A percentile compares a stretch with the other conserved stretches of the same genome.
These are phyloP conservation scores for Ochropacha duplaris DNA, from an alignment of 2,888 invertebrate species.

Conservation along the genomic window DNA sequence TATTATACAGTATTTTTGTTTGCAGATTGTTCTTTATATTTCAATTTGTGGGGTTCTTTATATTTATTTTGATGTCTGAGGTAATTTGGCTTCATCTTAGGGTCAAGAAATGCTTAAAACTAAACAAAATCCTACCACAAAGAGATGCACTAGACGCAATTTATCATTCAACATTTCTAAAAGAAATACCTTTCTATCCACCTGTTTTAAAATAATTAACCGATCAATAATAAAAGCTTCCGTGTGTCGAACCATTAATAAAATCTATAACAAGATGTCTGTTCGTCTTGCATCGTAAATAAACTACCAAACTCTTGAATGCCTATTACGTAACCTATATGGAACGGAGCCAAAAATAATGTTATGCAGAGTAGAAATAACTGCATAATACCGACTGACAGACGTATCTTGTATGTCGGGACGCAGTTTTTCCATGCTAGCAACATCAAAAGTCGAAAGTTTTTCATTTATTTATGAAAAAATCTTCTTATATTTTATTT, in stretches of 20 bases:
- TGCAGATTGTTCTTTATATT: too few relatives aligned
- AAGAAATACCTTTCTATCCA: background rate
- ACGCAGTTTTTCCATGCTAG: background rate
- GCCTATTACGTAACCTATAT: constrained; percentile 24
- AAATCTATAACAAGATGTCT: constrained; percentile 23
- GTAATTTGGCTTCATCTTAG: too few relatives aligned
- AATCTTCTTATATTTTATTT: too few relatives aligned
- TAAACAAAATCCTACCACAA: too few relatives aligned
- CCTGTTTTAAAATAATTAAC: constrained; percentile 1
- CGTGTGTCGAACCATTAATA: constrained; percentile 23
- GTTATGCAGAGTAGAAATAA: constrained; percentile 2
- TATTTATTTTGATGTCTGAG: too few relatives aligned
- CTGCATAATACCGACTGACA: background rate
- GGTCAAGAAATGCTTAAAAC: too few relatives aligned
- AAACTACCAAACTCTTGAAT: constrained; percentile 18
- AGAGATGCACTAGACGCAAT: background rate
- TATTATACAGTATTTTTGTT: too few relatives aligned
- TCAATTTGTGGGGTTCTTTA: too few relatives aligned
- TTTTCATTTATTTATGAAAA: too few relatives aligned
- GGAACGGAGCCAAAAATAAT: constrained; percentile 28
- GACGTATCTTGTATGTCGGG: background rate
- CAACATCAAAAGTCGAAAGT: background rate
- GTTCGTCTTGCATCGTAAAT: constrained; percentile 23
- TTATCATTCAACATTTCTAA: background rate
- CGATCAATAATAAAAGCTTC: constrained; percentile 2